Percentiles rank a stretch among this genome's conserved stretches.
Conservation (phyloP, 2,113 vertebrate species). For the Plotosus lineatus region DNA sequence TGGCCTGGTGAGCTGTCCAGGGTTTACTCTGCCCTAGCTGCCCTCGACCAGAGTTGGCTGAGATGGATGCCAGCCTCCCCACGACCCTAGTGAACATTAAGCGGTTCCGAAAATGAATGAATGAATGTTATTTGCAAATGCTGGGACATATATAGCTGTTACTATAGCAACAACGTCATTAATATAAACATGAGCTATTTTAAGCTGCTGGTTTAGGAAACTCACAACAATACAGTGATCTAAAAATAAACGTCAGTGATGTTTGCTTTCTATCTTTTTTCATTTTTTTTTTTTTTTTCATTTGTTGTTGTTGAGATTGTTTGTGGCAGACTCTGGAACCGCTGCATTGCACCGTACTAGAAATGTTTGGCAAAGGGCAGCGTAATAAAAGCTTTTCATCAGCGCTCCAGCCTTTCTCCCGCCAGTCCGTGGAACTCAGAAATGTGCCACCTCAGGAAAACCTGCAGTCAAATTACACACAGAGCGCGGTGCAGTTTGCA, state of each 20-base stretch:
- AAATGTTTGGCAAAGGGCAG: slow-evolving; percentile 21
- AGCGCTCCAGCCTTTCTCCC: slow-evolving; percentile 19
- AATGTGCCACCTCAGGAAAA: slow-evolving; percentile 68
- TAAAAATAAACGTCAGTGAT: not conserved
- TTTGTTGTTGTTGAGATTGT: not conserved
- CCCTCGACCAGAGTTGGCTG: too few species aligned
- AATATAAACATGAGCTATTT: too few species aligned
- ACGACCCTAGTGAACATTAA: too few species aligned
- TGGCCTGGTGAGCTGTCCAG: too few species aligned
- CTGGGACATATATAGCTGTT: too few species aligned
- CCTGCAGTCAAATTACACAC: slow-evolving; percentile 61
- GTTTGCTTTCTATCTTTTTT: not conserved
- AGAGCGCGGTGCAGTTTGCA: slow-evolving; percentile 44
- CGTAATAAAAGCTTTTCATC: slow-evolving; percentile 37
- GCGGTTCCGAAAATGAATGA: too few species aligned
- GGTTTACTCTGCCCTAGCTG: too few species aligned
- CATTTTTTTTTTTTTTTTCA: not conserved
- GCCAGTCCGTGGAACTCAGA: slow-evolving; percentile 51
- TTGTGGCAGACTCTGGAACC: not conserved
- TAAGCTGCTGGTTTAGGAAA: too few species aligned
- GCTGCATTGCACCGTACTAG: not conserved
- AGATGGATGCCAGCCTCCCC: too few species aligned
- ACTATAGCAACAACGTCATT: too few species aligned
- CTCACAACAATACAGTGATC: too few species aligned
- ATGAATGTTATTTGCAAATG: too few species aligned